phyloP scores from a whole-genome alignment of 2,888 invertebrate species.

The Nomada ferruginata region DNA sequence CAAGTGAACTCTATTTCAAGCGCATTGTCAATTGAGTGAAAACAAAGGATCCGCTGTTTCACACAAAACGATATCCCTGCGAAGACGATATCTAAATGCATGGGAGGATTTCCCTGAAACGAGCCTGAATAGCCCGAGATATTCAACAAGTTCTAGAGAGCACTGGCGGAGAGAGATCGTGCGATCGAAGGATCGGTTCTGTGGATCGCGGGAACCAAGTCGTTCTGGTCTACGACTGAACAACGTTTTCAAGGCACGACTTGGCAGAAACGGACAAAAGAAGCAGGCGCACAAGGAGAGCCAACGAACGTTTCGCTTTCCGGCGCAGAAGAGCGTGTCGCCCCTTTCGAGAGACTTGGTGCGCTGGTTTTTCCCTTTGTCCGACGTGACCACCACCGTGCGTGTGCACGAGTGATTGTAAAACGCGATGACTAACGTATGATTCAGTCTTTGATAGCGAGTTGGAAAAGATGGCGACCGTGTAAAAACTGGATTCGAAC shows the following conservation, averaged over 20 bases:
- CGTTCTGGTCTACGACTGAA: neutral
- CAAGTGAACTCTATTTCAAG: too few relatives aligned
- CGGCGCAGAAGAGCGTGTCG: conserved; percentile 80
- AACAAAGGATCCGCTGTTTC: too few relatives aligned
- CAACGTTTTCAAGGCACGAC: conserved; percentile 44
- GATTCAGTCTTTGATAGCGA: conserved; percentile 59
- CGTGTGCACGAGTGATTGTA: conserved; percentile 49
- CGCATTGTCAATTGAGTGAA: too few relatives aligned
- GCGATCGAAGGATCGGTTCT: conserved; percentile 25
- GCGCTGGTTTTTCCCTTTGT: conserved; percentile 56
- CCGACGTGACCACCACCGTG: conserved; percentile 51
- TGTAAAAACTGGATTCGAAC: conserved; percentile 44
- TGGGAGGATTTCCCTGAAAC: neutral
- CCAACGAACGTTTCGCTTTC: conserved; percentile 78
- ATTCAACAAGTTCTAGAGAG: conserved; percentile 5
- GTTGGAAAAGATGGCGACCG: conserved; percentile 45
- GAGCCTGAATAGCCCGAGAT: neutral
- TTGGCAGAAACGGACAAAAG: conserved; percentile 48
- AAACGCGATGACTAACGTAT: conserved; percentile 62
- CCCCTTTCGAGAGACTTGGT: conserved; percentile 63
- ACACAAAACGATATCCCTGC: too few relatives aligned
- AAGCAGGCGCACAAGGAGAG: conserved; percentile 45
- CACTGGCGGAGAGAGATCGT: neutral
- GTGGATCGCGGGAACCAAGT: conserved; percentile 23
- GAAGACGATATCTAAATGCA: too few relatives aligned